Conservation (phyloP, 1,140 invertebrate species). For the Hypothenemus hampei region DNA sequence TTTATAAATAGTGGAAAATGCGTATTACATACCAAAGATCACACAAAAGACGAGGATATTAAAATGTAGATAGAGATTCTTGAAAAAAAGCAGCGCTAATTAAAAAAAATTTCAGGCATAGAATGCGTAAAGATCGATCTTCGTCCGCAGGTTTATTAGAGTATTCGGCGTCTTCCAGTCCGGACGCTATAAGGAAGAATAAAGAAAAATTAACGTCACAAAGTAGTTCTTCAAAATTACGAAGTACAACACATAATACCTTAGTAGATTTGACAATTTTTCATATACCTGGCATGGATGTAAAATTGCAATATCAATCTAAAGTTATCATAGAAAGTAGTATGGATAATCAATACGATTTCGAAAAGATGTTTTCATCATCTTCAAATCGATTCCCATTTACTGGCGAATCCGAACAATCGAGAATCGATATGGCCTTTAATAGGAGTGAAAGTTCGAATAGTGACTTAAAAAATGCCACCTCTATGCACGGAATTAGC, state of each 20-base stretch:
- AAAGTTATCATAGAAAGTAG: conserved; percentile 50
- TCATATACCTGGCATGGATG: conserved; percentile 89
- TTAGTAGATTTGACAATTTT: conserved; percentile 85
- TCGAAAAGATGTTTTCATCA: conserved; percentile 34
- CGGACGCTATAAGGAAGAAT: conserved; percentile 48
- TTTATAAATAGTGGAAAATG: conserved; percentile 96
- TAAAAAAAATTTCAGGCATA: conserved; percentile 29
- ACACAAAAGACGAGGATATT: conserved; percentile 64
- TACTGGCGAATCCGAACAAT: conserved; percentile 36
- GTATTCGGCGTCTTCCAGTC: conserved; percentile 51
- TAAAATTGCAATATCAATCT: conserved; percentile 89
- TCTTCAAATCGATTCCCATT: conserved; percentile 11
- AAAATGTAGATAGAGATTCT: conserved; percentile 47
- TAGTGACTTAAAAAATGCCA: conserved; percentile 32
- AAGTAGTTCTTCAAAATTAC: conserved; percentile 48
- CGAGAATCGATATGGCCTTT: conserved; percentile 43
- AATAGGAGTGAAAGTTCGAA: conserved; percentile 38
- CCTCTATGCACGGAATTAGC: conserved; percentile 42
- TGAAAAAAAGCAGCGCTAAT: conserved; percentile 1
- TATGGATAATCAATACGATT: conserved; percentile 25
- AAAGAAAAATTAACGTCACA: conserved; percentile 50
- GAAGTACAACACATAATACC: conserved; percentile 49
- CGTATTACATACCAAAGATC: conserved; percentile 90
- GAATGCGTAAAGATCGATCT: conserved; percentile 66
- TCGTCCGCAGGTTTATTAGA: conserved; percentile 66